phyloP scores from a whole-genome alignment of 2,888 invertebrate genomes.

The Drosophila hamatofila region DNA sequence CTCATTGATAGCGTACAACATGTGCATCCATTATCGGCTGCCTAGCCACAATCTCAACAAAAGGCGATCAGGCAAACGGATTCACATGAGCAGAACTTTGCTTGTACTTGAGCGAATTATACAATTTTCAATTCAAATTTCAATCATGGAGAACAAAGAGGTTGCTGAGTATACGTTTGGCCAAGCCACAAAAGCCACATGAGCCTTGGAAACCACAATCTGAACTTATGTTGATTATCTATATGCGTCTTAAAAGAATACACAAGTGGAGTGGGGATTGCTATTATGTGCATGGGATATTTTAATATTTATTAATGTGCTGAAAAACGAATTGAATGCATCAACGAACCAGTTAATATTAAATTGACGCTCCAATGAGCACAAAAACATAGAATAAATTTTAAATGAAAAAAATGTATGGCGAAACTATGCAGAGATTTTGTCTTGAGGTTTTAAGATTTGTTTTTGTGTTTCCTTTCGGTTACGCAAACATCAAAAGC shows the following conservation, averaged over 20 bases:
- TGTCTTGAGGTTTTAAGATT: slow-evolving; percentile 44
- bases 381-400: slow-evolving; percentile 30
- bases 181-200: slow-evolving; percentile 40
- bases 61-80: slow-evolving; percentile 4
- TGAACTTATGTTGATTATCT: slow-evolving; percentile 48
- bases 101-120: slow-evolving; percentile 6
- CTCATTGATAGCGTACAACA: slow-evolving; percentile 53
- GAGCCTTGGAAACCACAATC: slow-evolving; percentile 44
- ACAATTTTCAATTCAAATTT: slow-evolving; percentile 25
- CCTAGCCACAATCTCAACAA: slow-evolving; percentile 11
- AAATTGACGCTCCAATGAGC: slow-evolving; percentile 74
- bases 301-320: slow-evolving; percentile 74
- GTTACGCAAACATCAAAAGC: slow-evolving; percentile 71
- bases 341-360: slow-evolving; percentile 79
- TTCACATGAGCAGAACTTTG: neutral
- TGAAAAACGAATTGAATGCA: slow-evolving; percentile 71
- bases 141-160: slow-evolving; percentile 23
- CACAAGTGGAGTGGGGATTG: neutral
- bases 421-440: slow-evolving; percentile 64
- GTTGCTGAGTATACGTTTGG: neutral
- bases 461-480: slow-evolving; percentile 19
- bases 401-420: slow-evolving; percentile 15
- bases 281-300: slow-evolving; percentile 1
- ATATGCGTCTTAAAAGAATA: slow-evolving; percentile 19
- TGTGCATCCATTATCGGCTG: slow-evolving; percentile 36